Evolutionary conservation across 2,797 vertebrate species (phyloP), one percentile per base, ranked within the genome.

Genomic region (Propithecus deckenii): DNA sequence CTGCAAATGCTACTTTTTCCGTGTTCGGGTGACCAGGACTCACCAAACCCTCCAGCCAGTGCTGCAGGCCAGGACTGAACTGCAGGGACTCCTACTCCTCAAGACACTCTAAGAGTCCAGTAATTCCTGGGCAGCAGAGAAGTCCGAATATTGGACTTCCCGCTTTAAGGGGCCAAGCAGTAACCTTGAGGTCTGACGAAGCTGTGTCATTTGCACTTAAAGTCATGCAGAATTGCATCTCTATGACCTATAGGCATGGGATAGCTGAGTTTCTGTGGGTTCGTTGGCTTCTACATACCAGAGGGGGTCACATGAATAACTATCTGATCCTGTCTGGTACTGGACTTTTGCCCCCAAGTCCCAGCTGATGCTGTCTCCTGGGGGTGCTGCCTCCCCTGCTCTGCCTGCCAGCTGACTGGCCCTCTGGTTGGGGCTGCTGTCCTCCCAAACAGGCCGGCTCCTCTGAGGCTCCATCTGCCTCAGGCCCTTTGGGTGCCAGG

Each of bases 351-450:
- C 22, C 41, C 22, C 41, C 1, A 1, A 13, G 0, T 50, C 41
- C 41, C 18, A 0, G 23, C 41, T 18, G 18, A n/a, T 10, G 59
- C 43, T 52, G 46, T 11, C 35, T 79, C 25, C 20, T 20, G 22
- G 57, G 18, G 10, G 10, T n/a, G 76, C 65, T 48, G 14, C 32
- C 41, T 80, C n/a, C 13, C 52, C 63, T 41, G 17, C 30, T 30
- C 46, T 0, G 9, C 30, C 17, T 91, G 32, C 20, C 5, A 14
- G 41, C 35, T 30, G 48, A 28, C 63, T 1, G 1, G 11, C 10
- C 32, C 2, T 0, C 22, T 48, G 7, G 4, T 11, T 23, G 1
- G n/a, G 41, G 41, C 76, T 23, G 69, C 11, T 69, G 17, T 50
- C 50, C 41, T 89, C 48, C 17, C 38, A 75, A 52, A 63, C 28